phyloP scores from a whole-genome alignment of 1,140 invertebrate species.

The Zaprionus africanus region DNA sequence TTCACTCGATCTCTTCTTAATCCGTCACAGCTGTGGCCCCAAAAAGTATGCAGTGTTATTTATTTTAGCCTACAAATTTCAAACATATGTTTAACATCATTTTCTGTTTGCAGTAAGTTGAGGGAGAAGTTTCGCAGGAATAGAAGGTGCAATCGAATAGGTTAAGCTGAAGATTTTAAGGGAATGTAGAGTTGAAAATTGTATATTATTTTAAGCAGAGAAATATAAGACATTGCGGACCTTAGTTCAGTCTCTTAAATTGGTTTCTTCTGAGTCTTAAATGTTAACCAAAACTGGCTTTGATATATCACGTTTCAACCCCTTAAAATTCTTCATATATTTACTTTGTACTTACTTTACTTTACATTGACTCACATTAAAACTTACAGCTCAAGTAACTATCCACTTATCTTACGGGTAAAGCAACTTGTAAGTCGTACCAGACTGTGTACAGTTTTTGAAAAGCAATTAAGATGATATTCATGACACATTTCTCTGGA shows the following conservation, averaged over 20 bases:
- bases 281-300: too few relatives aligned
- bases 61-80: neutral
- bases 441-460: neutral
- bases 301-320: too few relatives aligned
- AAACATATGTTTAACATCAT: neutral
- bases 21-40: conserved; percentile 7
- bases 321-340: neutral
- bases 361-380: too few relatives aligned
- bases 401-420: neutral
- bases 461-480: conserved; percentile 1
- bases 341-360: too few relatives aligned
- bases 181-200: neutral
- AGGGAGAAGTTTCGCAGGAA: neutral
- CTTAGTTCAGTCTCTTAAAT: too few relatives aligned
- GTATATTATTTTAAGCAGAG: too few relatives aligned
- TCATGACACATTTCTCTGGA: neutral
- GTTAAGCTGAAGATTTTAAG: neutral
- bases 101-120: neutral
- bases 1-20: conserved; percentile 9
- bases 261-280: too few relatives aligned
- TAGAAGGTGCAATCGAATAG: too few relatives aligned
- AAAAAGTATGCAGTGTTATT: conserved; percentile 9
- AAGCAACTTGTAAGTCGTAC: neutral
- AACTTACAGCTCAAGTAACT: too few relatives aligned
- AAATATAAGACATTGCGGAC: too few relatives aligned